Evolutionary conservation across 2,113 vertebrate species (phyloP).

Genomic region (Gymnocephalus cernua): DNA sequence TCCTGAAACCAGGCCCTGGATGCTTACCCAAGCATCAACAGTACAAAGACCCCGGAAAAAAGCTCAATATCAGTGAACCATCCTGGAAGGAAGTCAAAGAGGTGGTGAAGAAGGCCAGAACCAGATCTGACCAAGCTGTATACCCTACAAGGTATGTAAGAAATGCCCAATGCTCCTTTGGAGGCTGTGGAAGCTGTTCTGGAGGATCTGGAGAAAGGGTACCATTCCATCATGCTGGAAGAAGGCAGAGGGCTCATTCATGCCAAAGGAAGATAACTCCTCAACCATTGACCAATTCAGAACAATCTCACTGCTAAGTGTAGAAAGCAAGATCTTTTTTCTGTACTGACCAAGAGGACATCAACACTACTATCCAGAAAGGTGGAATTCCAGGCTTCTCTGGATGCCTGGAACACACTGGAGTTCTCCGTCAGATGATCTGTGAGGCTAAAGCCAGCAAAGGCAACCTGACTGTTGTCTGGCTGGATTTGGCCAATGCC

Average conservation of each 20-base stretch:
- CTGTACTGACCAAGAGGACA: no score
- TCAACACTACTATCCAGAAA: no score
- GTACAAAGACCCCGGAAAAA: no score
- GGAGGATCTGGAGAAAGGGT: not conserved
- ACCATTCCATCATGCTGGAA: not conserved
- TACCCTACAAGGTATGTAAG: not conserved
- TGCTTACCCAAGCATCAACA: no score
- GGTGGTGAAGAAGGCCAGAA: not conserved
- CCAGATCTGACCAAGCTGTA: not conserved
- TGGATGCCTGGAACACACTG: not conserved
- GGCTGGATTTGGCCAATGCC: slow-evolving; percentile 2
- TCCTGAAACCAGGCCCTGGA: no score
- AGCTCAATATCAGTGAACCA: no score
- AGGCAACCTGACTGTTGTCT: not conserved
- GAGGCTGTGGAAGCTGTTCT: not conserved
- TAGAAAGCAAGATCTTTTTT: no score
- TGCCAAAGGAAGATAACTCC: not conserved
- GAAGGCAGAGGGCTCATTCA: not conserved
- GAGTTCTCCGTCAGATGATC: not conserved
- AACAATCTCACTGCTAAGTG: not conserved
- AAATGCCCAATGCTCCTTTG: no score
- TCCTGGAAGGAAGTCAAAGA: not conserved
- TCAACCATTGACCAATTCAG: not conserved
- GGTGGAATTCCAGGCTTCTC: no score
- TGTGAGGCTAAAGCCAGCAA: not conserved